Percentiles rank a stretch among this genome's conserved stretches.
These are phyloP conservation scores for Balaenoptera acutorostrata DNA, from an alignment of 2,113 vertebrate species.

Conservation along the genomic window DNA sequence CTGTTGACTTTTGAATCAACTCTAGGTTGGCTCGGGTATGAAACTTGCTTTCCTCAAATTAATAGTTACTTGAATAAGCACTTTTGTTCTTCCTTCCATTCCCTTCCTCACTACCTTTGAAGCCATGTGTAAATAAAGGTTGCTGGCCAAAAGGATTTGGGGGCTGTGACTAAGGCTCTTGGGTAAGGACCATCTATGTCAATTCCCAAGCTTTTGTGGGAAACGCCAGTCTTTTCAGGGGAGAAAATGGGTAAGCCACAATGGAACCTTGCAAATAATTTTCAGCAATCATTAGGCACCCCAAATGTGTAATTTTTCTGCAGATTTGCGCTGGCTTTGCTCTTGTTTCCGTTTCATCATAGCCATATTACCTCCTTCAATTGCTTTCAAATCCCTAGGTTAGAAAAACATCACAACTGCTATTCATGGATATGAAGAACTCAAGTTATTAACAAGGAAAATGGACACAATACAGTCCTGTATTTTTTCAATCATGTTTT, in stretches of 20 bases:
- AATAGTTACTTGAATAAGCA: slow-evolving; percentile 75
- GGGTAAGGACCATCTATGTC: neutral
- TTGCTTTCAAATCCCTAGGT: neutral
- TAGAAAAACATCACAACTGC: neutral
- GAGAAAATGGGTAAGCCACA: neutral
- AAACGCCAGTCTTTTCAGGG: neutral
- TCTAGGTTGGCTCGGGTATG: slow-evolving; percentile 67
- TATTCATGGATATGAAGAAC: neutral
- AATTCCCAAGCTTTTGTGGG: neutral
- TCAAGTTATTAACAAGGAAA: neutral
- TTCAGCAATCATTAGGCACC: neutral
- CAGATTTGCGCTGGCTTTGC: neutral
- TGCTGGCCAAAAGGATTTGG: slow-evolving; percentile 44
- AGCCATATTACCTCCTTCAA: neutral
- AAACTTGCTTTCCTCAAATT: slow-evolving; percentile 71
- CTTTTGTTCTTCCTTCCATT: slow-evolving; percentile 67
- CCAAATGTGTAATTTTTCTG: neutral
- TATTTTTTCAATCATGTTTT: neutral
- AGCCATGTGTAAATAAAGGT: neutral
- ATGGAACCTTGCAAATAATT: neutral
- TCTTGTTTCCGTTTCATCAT: neutral
- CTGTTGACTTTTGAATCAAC: slow-evolving; percentile 80
- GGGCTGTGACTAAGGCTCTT: neutral
- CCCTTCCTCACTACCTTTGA: slow-evolving; percentile 55
- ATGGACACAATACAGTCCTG: neutral